phyloP scores from a whole-genome alignment of 2,797 vertebrate species.

The Sciaenops ocellatus region DNA sequence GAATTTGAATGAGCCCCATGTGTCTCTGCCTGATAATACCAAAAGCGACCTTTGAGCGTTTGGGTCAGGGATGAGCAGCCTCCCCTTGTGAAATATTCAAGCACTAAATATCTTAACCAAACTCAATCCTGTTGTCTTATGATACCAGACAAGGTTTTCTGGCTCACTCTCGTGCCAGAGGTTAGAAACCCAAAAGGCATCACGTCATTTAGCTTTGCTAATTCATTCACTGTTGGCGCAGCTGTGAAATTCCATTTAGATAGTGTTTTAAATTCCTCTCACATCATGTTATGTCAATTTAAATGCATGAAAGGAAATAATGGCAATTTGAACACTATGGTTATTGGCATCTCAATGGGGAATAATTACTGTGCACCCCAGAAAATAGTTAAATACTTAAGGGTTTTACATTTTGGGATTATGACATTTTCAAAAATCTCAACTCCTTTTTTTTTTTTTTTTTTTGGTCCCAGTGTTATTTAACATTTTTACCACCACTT shows the following conservation, averaged over 20 bases:
- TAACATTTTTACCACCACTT: neutral
- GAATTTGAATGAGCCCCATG: conserved; percentile 52
- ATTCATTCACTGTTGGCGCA: conserved; percentile 61
- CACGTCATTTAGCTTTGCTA: conserved; percentile 58
- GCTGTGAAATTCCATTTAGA: conserved; percentile 71
- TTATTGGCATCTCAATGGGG: conserved; percentile 54
- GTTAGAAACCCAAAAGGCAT: conserved; percentile 56
- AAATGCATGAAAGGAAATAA: conserved; percentile 65
- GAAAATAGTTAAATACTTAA: conserved; percentile 43
- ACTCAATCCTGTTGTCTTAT: conserved; percentile 34
- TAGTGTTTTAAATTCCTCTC: conserved; percentile 56
- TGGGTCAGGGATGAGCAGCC: conserved; percentile 51
- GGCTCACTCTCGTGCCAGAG: conserved; percentile 41
- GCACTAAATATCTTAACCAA: conserved; percentile 46
- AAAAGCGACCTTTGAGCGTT: conserved; percentile 14
- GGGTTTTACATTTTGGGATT: conserved; percentile 46
- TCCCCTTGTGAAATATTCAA: conserved; percentile 55
- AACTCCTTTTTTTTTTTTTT: conserved; percentile 3
- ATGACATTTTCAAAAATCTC: conserved; percentile 44
- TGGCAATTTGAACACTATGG: conserved; percentile 52
- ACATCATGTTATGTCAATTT: conserved; percentile 63
- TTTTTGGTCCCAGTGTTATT: neutral
- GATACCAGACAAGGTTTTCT: conserved; percentile 32
- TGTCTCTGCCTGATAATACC: conserved; percentile 58
- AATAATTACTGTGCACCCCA: conserved; percentile 52